Conservation (phyloP, 1,140 invertebrate genomes). For the Drosophila carrolli region DNA sequence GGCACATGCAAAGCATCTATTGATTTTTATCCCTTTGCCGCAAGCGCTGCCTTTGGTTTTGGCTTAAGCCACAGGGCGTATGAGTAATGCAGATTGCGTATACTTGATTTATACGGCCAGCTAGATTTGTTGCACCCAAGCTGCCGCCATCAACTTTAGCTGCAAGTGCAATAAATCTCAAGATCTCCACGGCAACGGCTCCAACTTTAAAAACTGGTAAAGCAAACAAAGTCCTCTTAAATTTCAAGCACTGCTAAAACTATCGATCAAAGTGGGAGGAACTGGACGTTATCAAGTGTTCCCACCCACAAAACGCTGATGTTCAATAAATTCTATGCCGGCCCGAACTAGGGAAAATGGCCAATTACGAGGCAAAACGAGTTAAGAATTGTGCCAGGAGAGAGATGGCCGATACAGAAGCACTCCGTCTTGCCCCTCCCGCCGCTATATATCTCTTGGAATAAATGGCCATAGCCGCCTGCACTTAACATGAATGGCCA, state of each 20-base stretch:
- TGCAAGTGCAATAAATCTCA: conserved; percentile 33
- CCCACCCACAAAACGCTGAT: conserved; percentile 49
- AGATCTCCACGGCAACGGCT: background rate
- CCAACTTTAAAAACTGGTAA: conserved; percentile 32
- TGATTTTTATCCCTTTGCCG: conserved; percentile 63
- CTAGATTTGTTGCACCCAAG: conserved; percentile 12
- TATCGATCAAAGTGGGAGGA: conserved; percentile 55
- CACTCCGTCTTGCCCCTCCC: background rate
- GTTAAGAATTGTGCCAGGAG: conserved; percentile 66
- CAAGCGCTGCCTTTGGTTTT: conserved; percentile 37
- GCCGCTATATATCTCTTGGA: conserved; percentile 25
- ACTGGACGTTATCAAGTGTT: background rate
- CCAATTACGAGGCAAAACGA: conserved; percentile 80
- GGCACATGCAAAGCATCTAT: conserved; percentile 61
- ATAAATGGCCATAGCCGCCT: conserved; percentile 53
- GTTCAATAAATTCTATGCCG: conserved; percentile 72
- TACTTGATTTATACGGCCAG: conserved; percentile 42
- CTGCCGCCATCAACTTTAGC: background rate
- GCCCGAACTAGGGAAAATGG: conserved; percentile 66
- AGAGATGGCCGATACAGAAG: conserved; percentile 17
- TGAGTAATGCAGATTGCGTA: conserved; percentile 54
- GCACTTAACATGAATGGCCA: conserved; percentile 75
- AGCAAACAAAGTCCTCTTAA: conserved; percentile 38
- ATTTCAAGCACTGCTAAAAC: conserved; percentile 38
- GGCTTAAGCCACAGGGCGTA: conserved; percentile 52